Conservation (phyloP, 2,797 vertebrate species). For the Lithobates sylvaticus region DNA sequence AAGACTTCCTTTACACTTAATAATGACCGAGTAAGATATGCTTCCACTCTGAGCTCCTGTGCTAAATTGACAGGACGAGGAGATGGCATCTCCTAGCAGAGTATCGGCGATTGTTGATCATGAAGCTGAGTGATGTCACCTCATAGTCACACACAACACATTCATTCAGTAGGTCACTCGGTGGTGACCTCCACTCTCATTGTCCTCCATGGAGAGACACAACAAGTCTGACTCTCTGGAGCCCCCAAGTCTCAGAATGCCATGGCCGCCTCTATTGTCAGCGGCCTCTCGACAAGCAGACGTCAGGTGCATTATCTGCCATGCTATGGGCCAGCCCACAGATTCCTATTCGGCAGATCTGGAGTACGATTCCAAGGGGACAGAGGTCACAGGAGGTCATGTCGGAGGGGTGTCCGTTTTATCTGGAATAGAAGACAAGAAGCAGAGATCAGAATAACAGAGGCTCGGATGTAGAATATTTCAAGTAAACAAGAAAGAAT, state of each 20-base stretch:
- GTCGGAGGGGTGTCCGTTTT: conserved; percentile 78
- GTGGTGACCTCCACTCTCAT: no score
- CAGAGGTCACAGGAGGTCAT: conserved; percentile 68
- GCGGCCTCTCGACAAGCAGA: neutral
- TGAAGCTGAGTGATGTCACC: neutral
- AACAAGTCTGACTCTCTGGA: neutral
- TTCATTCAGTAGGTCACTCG: neutral
- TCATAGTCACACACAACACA: conserved; percentile 1
- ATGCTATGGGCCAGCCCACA: neutral
- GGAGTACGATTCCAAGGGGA: neutral
- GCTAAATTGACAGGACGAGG: no score
- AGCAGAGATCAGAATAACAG: no score
- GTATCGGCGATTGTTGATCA: neutral
- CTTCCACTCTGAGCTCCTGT: no score
- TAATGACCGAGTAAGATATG: no score
- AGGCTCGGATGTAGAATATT: no score
- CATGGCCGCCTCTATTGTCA: neutral
- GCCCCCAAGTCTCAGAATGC: neutral
- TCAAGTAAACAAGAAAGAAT: no score
- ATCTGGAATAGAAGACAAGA: conserved; percentile 67
- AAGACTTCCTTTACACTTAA: no score
- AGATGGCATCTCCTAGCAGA: neutral
- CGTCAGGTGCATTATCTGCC: neutral
- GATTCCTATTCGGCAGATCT: conserved; percentile 6
- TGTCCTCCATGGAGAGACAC: neutral